These are phyloP conservation scores for Drosophila pseudotalamancana DNA, from an alignment of 2,888 invertebrate species.

Conservation along the genomic window DNA sequence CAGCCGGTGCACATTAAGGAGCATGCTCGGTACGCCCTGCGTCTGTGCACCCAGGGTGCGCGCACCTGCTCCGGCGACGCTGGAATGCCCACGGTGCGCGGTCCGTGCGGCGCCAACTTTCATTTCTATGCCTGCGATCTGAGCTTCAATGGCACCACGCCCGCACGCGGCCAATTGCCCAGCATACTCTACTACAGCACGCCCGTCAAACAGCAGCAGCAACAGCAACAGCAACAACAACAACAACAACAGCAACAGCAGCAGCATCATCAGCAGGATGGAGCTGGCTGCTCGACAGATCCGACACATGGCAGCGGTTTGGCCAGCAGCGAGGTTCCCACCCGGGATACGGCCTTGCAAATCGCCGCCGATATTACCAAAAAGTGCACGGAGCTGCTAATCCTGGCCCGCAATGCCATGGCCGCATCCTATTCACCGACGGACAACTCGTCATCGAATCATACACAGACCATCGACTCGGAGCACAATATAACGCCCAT, in stretches of 20 bases:
- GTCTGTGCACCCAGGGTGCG: conserved; percentile 95
- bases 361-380: conserved; percentile 92
- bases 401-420: conserved; percentile 89
- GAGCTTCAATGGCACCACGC: conserved; percentile 98
- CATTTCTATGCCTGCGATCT: conserved; percentile 95
- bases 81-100: conserved; percentile 93
- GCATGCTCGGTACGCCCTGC: conserved; percentile 93
- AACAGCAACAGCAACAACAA: conserved; percentile 29
- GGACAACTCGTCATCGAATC: conserved; percentile 85
- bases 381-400: conserved; percentile 90
- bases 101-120: conserved; percentile 96
- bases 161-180: conserved; percentile 97
- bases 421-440: conserved; percentile 86
- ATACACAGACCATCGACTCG: conserved; percentile 84
- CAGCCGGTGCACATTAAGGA: conserved; percentile 95
- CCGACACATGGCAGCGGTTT: conserved; percentile 2
- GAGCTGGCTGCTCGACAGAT: conserved; percentile 16
- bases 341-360: conserved; percentile 86
- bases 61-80: conserved; percentile 98
- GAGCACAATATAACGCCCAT: conserved; percentile 85
- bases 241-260: conserved; percentile 14
- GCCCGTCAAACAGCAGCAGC: conserved; percentile 80
- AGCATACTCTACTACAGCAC: conserved; percentile 90
- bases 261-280: background rate
- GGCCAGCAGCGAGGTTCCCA: conserved; percentile 74